Evolutionary conservation across 2,113 vertebrate genomes (phyloP), one percentile per base, ranked within the genome.

Genomic region (Dicrurus megarhynchus): DNA sequence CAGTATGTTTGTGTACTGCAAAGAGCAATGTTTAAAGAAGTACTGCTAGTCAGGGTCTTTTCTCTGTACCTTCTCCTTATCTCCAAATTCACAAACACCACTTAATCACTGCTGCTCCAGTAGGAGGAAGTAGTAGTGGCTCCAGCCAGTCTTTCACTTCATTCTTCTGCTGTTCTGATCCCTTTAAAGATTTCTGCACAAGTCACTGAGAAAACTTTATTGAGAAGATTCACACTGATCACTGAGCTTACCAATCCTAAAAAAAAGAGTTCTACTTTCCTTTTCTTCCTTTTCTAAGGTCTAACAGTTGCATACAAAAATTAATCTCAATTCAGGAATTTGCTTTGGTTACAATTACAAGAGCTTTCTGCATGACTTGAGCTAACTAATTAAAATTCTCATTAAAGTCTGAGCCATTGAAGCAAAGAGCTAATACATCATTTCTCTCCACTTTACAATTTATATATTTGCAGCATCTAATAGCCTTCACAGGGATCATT

Each of bases 301-400:
- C 37, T 76, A 76, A 55, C 24, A 41, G 53, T 83, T 91, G 28
- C 60, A 28, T 50, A 61, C 32, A 87, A 76, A 89, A 87, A 87
- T 89, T 53, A 79, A 77, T 61, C 89, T 96, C 35, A 69, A 6
- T 94, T 93, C 41, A 27, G 37, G 35, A 83, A 15, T 42, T 69
- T 89, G 57, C 53, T 50, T 94, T 87, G 4, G 23, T 91, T 91
- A 65, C 65, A 79, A 80, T 83, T 90, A 87, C 50, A 79, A 76
- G 50, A 87, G 50, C n/a, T 55, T 92, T 93, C 86, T 93, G 86
- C 84, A 53, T 95, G 89, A 91, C 49, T 93, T 95, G 77, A 93
- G 57, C 69, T 82, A 89, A 20, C 91, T 96, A 94, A 96, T 95
- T 95, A 96, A 95, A 96, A 73, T 79, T 84, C 84, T 94, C 37